Conservation (phyloP, 1,140 invertebrate species). For the Drosophila carrolli region DNA sequence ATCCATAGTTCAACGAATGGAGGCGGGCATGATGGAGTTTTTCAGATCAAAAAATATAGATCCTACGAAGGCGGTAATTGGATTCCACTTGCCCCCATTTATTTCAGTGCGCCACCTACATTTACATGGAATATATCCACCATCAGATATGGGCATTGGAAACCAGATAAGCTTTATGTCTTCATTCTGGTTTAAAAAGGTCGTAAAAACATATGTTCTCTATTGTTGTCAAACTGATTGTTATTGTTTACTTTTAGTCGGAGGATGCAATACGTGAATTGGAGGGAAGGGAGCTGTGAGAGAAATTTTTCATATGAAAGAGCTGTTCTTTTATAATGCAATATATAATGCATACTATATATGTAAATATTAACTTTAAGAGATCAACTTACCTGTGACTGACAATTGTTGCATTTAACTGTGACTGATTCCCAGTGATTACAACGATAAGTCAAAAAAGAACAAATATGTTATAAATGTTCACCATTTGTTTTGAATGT, state of each 20-base stretch:
- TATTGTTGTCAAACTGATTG: background rate
- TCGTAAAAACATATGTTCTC: constrained; percentile 85
- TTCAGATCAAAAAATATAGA: constrained; percentile 85
- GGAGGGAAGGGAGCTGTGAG: constrained; percentile 41
- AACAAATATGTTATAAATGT: background rate
- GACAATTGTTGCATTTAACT: background rate
- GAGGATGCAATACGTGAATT: constrained; percentile 20
- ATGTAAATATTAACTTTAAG: constrained; percentile 1
- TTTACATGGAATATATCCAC: constrained; percentile 93
- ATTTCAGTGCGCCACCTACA: constrained; percentile 93
- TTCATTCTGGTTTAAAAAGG: constrained; percentile 94
- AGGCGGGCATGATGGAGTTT: constrained; percentile 50
- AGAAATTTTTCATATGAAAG: background rate
- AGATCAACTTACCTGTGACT: background rate
- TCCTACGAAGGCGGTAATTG: constrained; percentile 88
- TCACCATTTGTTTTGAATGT: background rate
- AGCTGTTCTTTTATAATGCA: background rate
- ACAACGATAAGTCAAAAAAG: background rate
- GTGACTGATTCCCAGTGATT: constrained; percentile 10
- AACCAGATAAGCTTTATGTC: constrained; percentile 90
- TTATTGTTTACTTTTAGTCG: constrained; percentile 25
- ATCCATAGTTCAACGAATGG: constrained; percentile 57
- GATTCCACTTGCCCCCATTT: constrained; percentile 97
- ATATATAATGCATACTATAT: no score
- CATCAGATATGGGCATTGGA: constrained; percentile 89